phyloP scores from a whole-genome alignment of 2,797 vertebrate genomes.

The Schizopygopsis malacanthus region DNA sequence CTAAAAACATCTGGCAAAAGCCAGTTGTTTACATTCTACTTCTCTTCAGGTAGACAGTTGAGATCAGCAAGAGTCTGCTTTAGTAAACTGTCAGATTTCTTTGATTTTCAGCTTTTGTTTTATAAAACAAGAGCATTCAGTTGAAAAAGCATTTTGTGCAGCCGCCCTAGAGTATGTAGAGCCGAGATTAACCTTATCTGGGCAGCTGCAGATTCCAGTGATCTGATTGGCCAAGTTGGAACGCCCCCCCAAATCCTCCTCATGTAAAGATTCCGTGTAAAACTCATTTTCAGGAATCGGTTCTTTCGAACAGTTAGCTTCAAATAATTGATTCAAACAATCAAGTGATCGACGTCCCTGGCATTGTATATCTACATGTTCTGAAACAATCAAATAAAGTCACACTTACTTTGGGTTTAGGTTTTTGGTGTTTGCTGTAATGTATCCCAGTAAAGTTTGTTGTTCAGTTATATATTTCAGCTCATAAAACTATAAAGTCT shows the following conservation, averaged over 20 bases:
- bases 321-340: neutral
- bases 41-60: neutral
- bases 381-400: neutral
- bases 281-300: neutral
- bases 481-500: neutral
- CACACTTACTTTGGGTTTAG: too few relatives aligned
- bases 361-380: neutral
- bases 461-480: neutral
- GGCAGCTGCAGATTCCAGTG: slow-evolving; percentile 73
- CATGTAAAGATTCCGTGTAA: neutral
- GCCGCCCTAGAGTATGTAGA: neutral
- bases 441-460: neutral
- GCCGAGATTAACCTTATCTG: slow-evolving; percentile 68
- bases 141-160: neutral
- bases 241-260: slow-evolving; percentile 64
- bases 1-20: neutral
- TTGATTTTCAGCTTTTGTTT: neutral
- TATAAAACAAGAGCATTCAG: neutral
- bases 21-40: neutral
- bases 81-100: neutral
- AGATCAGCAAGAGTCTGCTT: neutral
- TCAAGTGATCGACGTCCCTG: neutral
- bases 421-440: neutral
- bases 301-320: neutral
- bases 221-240: slow-evolving; percentile 79